These are phyloP conservation scores for Eidolon dupreanum DNA, from an alignment of 2,797 vertebrate genomes.

Conservation along the genomic window DNA sequence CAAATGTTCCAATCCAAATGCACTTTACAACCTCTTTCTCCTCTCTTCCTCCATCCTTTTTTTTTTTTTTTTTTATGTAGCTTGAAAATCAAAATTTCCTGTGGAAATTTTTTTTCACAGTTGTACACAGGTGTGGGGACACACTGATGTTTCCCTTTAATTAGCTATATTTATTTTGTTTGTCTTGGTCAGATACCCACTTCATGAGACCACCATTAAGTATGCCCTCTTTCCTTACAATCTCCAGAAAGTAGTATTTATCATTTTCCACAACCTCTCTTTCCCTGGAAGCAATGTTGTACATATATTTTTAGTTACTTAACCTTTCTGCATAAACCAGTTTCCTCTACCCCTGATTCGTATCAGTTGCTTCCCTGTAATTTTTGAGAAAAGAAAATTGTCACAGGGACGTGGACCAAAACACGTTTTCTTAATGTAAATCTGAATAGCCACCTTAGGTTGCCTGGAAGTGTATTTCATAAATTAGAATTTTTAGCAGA, in stretches of 20 bases:
- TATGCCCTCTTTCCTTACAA: not conserved
- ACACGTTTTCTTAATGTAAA: slow-evolving; percentile 40
- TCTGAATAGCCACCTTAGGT: slow-evolving; percentile 24
- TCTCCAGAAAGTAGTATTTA: slow-evolving; percentile 68
- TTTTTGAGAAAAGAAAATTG: slow-evolving; percentile 42
- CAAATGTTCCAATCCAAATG: not conserved
- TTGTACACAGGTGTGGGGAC: not conserved
- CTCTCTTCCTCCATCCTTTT: not conserved
- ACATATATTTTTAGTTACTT: slow-evolving; percentile 71
- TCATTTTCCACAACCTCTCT: slow-evolving; percentile 44
- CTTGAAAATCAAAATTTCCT: slow-evolving; percentile 32
- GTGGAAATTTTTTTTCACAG: not conserved
- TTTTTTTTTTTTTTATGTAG: not conserved
- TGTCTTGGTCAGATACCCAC: slow-evolving; percentile 52
- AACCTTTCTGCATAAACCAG: slow-evolving; percentile 55
- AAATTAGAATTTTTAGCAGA: slow-evolving; percentile 65
- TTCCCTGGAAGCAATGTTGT: slow-evolving; percentile 51
- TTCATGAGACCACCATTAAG: slow-evolving; percentile 29
- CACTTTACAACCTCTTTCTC: not conserved
- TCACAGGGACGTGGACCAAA: slow-evolving; percentile 13
- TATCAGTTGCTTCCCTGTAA: slow-evolving; percentile 7
- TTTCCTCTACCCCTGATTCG: slow-evolving; percentile 45
- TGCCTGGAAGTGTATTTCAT: slow-evolving; percentile 50
- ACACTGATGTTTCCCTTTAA: slow-evolving; percentile 47
- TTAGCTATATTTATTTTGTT: slow-evolving; percentile 55